phyloP scores from a whole-genome alignment of 2,113 vertebrate genomes.

The Chelonoidis abingdonii region DNA sequence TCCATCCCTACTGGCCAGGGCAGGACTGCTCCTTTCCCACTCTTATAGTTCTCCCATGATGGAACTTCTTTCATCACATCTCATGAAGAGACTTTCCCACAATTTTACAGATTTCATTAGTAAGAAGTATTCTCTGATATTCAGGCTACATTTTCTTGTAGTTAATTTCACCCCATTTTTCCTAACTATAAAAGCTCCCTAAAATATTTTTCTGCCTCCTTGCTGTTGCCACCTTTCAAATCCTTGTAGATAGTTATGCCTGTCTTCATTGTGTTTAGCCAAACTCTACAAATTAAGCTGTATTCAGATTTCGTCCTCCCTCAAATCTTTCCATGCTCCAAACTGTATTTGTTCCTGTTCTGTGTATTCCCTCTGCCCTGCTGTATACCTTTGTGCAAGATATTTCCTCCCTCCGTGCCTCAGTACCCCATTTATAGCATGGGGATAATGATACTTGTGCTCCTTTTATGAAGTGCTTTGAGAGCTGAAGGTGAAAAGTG shows the following conservation, averaged over 20 bases:
- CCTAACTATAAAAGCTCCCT: background rate
- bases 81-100: background rate
- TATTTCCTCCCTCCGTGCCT: background rate
- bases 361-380: background rate
- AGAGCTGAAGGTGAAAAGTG: background rate
- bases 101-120: background rate
- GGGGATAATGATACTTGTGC: background rate
- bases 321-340: background rate
- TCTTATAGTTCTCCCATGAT: background rate
- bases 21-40: background rate
- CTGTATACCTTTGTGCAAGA: background rate
- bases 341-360: background rate
- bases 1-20: background rate
- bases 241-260: background rate
- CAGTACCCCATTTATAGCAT: background rate
- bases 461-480: background rate
- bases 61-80: background rate
- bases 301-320: background rate
- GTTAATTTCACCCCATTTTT: background rate
- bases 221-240: background rate
- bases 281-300: background rate
- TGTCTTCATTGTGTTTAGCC: background rate
- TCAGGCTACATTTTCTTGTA: background rate
- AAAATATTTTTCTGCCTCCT: background rate
- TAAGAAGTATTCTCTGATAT: background rate